Evolutionary conservation across 2,113 vertebrate species (phyloP), one percentile per base, ranked within the genome.

Genomic region (Lophochroa leadbeateri): DNA sequence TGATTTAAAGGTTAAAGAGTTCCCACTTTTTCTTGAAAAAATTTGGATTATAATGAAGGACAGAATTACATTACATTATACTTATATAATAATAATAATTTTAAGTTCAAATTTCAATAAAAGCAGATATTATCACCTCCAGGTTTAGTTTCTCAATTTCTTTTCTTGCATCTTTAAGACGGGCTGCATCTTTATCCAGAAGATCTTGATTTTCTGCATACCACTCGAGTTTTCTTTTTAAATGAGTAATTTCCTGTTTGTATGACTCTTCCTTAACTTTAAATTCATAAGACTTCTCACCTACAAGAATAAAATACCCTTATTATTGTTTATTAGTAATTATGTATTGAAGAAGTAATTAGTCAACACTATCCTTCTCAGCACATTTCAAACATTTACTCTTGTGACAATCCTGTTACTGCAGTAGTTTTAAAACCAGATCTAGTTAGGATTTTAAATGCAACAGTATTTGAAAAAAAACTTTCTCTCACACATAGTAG

Each of bases 151-250:
- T 98, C 78, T 98, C 97, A 70, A 98, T 98, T 97, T 99, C 98
- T 81, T 98, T 96, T 86, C 97, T 98, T 78, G 99, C 99, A 58
- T 98, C 97, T 97, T 97, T 98, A 83, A 99, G 98, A 31, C 98
- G 97, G 49, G 88, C 86, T 44, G 98, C 97, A 78, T 99, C 99
- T 98, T 97, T 98, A 96, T 99, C 99, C 95, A 99, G 96, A 72
- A 99, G 98, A 61, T 99, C 98, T 97, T 99, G 99, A 96, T 99
- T 99, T 97, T 99, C 99, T 28, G 99, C 98, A 92, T 99, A 99
- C 99, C 99, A 99, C 74, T 98, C 98, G 82, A 99, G 97, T 86
- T 98, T 98, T 88, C 98, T 99, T 90, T 98, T 99, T 28, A 99
- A 97, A 39, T 94, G 95, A 17, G 52, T 43, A 21, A 99, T 97